phyloP scores from a whole-genome alignment of 2,888 invertebrate genomes.

The Brachynemurus nebulosus region DNA sequence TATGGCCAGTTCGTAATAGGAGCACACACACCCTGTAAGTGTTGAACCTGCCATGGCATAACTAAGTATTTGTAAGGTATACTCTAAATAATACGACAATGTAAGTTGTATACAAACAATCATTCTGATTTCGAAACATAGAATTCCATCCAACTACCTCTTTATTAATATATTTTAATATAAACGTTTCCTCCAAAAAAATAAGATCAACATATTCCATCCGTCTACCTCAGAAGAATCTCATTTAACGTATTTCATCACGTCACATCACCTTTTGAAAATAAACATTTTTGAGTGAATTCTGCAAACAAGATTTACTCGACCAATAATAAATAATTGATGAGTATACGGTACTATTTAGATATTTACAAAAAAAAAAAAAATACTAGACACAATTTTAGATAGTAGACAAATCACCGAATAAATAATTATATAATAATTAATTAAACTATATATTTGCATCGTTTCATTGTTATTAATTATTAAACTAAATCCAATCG shows the following conservation, averaged over 20 bases:
- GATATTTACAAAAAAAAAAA: conserved; percentile 2
- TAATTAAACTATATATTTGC: no score
- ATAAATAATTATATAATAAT: background rate
- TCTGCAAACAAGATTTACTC: conserved; percentile 4
- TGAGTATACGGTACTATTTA: conserved; percentile 10
- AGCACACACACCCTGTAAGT: no score
- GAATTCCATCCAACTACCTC: conserved; percentile 47
- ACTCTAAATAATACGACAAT: conserved; percentile 1
- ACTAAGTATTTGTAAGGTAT: background rate
- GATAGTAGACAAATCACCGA: background rate
- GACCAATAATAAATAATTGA: conserved; percentile 7
- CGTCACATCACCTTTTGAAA: conserved; percentile 7
- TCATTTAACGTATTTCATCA: conserved; percentile 10
- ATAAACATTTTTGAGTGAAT: background rate
- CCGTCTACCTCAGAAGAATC: conserved; percentile 52
- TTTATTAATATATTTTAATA: conserved; percentile 18
- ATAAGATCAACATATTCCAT: conserved; percentile 40
- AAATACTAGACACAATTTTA: no score
- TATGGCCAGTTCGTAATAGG: no score
- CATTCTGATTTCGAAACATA: conserved; percentile 18
- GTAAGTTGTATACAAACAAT: conserved; percentile 6
- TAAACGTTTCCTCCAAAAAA: conserved; percentile 22
- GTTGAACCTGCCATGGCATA: no score
- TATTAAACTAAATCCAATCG: no score
- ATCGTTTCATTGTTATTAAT: no score